phyloP scores from a whole-genome alignment of 1,140 invertebrate species.

The Reticulitermes speratus region DNA sequence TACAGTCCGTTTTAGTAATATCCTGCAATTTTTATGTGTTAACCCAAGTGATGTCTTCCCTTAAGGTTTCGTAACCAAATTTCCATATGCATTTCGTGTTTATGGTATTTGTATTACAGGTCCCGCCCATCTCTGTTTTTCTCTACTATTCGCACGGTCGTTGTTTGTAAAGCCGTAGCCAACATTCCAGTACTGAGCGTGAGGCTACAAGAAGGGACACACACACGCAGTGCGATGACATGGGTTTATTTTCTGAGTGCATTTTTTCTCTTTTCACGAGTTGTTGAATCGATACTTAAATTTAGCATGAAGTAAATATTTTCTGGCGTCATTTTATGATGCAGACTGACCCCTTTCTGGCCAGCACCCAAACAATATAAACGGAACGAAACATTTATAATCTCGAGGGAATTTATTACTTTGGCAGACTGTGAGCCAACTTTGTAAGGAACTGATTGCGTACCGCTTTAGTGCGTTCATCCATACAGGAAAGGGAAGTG shows the following conservation, averaged over 20 bases:
- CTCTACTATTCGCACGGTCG: too few relatives aligned
- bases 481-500: too few relatives aligned
- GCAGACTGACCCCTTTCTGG: not conserved
- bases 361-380: not conserved
- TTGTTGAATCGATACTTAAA: not conserved
- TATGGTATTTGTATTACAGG: too few relatives aligned
- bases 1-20: too few relatives aligned
- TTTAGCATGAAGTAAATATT: not conserved
- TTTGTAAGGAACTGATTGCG: slow-evolving; percentile 3
- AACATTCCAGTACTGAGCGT: not conserved
- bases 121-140: too few relatives aligned
- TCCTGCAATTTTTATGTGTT: too few relatives aligned
- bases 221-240: not conserved
- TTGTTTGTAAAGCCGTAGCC: not conserved
- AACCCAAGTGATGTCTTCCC: too few relatives aligned
- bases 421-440: not conserved
- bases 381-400: not conserved
- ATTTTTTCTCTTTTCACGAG: not conserved
- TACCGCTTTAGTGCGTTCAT: too few relatives aligned
- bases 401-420: not conserved
- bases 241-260: not conserved
- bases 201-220: not conserved
- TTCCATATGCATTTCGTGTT: too few relatives aligned
- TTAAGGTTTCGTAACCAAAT: too few relatives aligned
- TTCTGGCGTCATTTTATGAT: not conserved